These are phyloP conservation scores for Hybos culiciformis DNA, from an alignment of 2,888 invertebrate genomes.

Conservation along the genomic window DNA sequence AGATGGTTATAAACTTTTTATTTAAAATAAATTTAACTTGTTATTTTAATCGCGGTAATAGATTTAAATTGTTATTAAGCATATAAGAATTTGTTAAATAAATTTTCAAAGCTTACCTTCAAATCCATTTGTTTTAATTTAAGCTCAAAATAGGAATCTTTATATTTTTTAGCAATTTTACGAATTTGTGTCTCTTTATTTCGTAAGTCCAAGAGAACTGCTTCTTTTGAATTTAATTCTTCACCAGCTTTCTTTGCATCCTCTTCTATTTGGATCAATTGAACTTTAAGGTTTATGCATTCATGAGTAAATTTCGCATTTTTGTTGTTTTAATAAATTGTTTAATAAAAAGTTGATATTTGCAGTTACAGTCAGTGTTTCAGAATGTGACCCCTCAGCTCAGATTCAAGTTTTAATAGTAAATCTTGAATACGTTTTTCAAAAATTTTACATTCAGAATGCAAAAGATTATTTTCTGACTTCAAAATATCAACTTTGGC, in stretches of 20 bases:
- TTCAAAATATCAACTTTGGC: constrained; percentile 75
- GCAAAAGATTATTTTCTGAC: constrained; percentile 66
- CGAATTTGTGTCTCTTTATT: constrained; percentile 61
- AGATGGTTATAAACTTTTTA: too few relatives aligned
- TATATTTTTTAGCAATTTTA: constrained; percentile 87
- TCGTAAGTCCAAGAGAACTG: constrained; percentile 49
- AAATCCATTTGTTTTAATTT: too few relatives aligned
- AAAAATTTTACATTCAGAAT: constrained; percentile 56
- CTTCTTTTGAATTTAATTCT: constrained; percentile 52
- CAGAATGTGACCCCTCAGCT: constrained; percentile 64
- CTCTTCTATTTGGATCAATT: constrained; percentile 43
- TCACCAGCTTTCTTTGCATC: constrained; percentile 49
- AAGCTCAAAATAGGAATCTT: constrained; percentile 68
- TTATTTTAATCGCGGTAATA: too few relatives aligned
- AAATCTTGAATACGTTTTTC: constrained; percentile 63
- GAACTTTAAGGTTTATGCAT: constrained; percentile 47
- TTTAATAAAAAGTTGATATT: too few relatives aligned
- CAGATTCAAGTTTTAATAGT: constrained; percentile 46
- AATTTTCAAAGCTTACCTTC: too few relatives aligned
- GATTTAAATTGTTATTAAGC: too few relatives aligned
- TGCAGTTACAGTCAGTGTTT: constrained; percentile 61
- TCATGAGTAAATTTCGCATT: constrained; percentile 46
- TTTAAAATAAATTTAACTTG: too few relatives aligned
- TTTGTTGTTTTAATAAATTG: constrained; percentile 42
- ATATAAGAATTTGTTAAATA: too few relatives aligned